Conservation (phyloP, 2,797 vertebrate genomes). For the Mus caroli region DNA sequence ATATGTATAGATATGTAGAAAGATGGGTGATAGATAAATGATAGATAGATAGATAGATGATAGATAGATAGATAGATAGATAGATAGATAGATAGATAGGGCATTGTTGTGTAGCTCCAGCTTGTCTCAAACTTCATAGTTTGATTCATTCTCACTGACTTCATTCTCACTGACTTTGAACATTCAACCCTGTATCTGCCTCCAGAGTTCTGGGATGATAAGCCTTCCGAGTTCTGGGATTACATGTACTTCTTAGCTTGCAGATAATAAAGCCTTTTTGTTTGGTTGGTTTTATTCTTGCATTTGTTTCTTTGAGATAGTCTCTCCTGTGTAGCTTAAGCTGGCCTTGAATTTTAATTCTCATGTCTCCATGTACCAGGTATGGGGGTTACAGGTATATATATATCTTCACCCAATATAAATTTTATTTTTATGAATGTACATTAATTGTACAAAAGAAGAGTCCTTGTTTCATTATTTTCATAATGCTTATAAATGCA, state of each 20-base stretch:
- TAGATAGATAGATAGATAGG: not conserved
- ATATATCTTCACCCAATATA: not conserved
- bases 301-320: not conserved
- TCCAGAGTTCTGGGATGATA: not conserved
- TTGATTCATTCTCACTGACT: not conserved
- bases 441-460: not conserved
- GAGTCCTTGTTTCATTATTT: not conserved
- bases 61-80: not conserved
- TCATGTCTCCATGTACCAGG: not conserved
- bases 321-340: not conserved
- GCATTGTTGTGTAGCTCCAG: not conserved
- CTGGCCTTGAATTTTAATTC: not conserved
- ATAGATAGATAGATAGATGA: not conserved
- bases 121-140: not conserved
- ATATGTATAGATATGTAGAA: not conserved
- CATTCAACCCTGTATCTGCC: not conserved
- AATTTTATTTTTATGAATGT: not conserved
- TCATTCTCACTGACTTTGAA: not conserved
- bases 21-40: not conserved
- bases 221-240: not conserved
- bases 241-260: not conserved
- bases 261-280: not conserved
- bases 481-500: not conserved
- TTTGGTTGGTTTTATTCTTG: not conserved
- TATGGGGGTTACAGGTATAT: not conserved